These are phyloP conservation scores for Lissocephala sabroskyi DNA, from an alignment of 2,888 invertebrate species.

Conservation along the genomic window DNA sequence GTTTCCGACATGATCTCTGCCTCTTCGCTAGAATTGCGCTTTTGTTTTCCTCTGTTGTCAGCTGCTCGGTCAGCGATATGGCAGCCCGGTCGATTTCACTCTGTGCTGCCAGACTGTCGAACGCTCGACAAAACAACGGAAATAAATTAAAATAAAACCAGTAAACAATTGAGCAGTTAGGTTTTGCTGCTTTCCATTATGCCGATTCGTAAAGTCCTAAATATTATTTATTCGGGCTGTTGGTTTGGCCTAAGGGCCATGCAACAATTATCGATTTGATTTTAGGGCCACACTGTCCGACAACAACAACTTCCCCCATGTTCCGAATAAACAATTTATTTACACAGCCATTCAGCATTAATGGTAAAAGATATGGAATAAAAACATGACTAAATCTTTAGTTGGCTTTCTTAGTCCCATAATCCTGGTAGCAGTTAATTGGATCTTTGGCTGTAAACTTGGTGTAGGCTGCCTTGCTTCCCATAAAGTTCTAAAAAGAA, in stretches of 20 bases:
- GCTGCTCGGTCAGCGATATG: background rate
- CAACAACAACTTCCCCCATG: too few relatives aligned
- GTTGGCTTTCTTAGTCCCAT: too few relatives aligned
- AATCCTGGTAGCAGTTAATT: conserved; percentile 67
- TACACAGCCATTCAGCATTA: too few relatives aligned
- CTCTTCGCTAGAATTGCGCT: too few relatives aligned
- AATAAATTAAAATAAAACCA: background rate
- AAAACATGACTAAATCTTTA: too few relatives aligned
- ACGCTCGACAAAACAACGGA: background rate
- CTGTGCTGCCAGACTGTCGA: background rate
- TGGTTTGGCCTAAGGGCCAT: too few relatives aligned
- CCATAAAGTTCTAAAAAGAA: conserved; percentile 56
- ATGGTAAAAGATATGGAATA: too few relatives aligned
- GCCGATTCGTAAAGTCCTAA: too few relatives aligned
- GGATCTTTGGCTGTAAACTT: conserved; percentile 61
- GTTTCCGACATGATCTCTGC: conserved; percentile 66
- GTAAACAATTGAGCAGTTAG: background rate
- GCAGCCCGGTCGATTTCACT: background rate
- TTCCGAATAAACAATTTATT: too few relatives aligned
- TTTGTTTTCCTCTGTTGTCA: background rate
- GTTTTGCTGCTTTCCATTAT: background rate
- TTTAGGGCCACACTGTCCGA: too few relatives aligned
- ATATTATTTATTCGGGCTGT: too few relatives aligned
- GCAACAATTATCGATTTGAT: too few relatives aligned
- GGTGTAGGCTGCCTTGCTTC: conserved; percentile 46